Conservation (phyloP, 2,888 invertebrate genomes). For the Actias luna region DNA sequence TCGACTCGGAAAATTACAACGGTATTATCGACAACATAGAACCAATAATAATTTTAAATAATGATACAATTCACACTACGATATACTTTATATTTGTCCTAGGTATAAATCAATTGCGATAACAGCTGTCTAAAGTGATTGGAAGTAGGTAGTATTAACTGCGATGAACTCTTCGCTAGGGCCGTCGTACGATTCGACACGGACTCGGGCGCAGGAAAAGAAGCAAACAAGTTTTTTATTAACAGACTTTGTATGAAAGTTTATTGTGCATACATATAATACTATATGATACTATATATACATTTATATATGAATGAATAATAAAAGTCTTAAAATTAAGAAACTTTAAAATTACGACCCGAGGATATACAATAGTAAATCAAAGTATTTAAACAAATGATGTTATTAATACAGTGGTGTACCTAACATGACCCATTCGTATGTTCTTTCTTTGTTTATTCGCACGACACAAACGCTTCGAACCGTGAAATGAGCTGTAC, state of each 20-base stretch:
- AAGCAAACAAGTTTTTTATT: constrained; percentile 47
- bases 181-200: constrained; percentile 73
- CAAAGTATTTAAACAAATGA: background rate
- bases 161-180: constrained; percentile 72
- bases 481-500: constrained; percentile 6
- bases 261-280: background rate
- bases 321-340: background rate
- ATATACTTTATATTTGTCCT: background rate
- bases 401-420: background rate
- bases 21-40: background rate
- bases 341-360: background rate
- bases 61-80: background rate
- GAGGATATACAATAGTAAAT: background rate
- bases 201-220: constrained; percentile 49
- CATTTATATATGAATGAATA: no score
- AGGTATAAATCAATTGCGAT: background rate
- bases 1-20: background rate
- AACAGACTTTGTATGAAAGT: constrained; percentile 1
- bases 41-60: background rate
- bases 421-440: background rate
- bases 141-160: constrained; percentile 21
- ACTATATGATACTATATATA: no score
- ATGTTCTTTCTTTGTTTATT: constrained; percentile 7
- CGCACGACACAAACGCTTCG: background rate
- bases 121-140: background rate